Evolutionary conservation across 2,113 vertebrate species (phyloP).

Genomic region (Machaerirhynchus nigripectus): DNA sequence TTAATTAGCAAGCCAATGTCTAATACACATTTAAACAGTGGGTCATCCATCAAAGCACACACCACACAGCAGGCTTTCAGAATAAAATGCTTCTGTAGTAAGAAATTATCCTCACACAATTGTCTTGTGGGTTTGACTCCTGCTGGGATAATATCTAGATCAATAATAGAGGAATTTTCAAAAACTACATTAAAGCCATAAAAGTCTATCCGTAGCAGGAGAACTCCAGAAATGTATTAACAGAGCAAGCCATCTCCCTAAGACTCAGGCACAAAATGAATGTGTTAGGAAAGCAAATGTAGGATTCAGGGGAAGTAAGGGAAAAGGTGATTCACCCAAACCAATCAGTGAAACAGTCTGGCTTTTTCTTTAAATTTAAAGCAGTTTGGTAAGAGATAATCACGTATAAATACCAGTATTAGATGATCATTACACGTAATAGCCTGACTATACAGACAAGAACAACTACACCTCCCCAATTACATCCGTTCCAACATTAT

Average conservation of each 20-base stretch:
- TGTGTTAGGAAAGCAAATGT: conserved; percentile 49
- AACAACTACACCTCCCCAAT: conserved; percentile 16
- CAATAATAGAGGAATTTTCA: conserved; percentile 73
- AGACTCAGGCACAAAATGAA: conserved; percentile 48
- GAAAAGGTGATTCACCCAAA: conserved; percentile 35
- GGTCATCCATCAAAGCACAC: conserved; percentile 68
- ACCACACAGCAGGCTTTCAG: conserved; percentile 67
- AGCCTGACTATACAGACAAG: background rate
- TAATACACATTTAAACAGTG: conserved; percentile 69
- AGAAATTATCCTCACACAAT: conserved; percentile 73
- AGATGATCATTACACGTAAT: conserved; percentile 32
- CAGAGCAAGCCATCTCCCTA: conserved; percentile 57
- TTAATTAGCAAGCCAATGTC: conserved; percentile 69
- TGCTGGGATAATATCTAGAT: conserved; percentile 77
- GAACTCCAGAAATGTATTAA: conserved; percentile 68
- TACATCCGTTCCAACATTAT: background rate
- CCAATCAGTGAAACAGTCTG: conserved; percentile 21
- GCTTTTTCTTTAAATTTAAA: conserved; percentile 19
- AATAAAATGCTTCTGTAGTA: conserved; percentile 71
- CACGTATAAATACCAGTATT: conserved; percentile 1
- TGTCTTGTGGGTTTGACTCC: conserved; percentile 71
- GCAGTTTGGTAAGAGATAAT: conserved; percentile 25
- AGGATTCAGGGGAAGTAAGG: background rate
- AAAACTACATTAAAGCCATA: conserved; percentile 71
- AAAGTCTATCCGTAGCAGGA: conserved; percentile 65